Base-by-base conservation (phyloP, 2,113 vertebrate species). In the Callospermophilus lateralis region DNA sequence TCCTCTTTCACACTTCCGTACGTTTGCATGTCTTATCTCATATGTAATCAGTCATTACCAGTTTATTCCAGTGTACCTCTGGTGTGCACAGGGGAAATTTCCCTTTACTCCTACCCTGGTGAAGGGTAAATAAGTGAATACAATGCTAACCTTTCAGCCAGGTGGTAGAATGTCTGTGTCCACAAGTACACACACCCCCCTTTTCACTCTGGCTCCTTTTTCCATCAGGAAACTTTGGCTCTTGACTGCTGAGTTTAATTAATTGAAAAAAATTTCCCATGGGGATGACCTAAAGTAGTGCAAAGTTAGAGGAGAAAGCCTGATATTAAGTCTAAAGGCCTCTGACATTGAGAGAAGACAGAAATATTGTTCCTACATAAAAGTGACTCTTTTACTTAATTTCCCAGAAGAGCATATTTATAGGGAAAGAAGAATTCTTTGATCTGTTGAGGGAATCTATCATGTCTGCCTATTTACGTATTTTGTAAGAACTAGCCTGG, bases 401-500 rank as follows among this genome's bases (percentile, higher is more conserved):
- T 97, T 95, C 90, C 67, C n/a, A 88, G 90, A 76, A 85, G 87
- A 84, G 74, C 58, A 53, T 63, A 63, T 67, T 96, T 74, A 32
- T 68, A 55, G 53, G 11, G 73, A 4, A 55, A 90, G 68, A 83
- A 63, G 48, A 90, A 84, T 53, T 81, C 12, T 93, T 84, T 81
- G 42, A 55, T 90, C 58, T 65, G 34, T 80, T 61, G 19, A 78
- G 67, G 67, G 84, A 84, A 89, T 55, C 81, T 68, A 65, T 85
- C 45, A 55, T 65, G 55, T 81, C 53, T 90, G 37, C 61, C 28
- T 58, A 28, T 55, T 94, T 89, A 42, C 48, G 42, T 61, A 63
- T 86, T 84, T 87, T 78, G 34, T 72, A 93, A 84, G 85, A 89
- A 30, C 19, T 30, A 32, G 45, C 17, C 51, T 65, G 58, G 22